These are phyloP conservation scores for Pseudolycoriella hygida DNA, from an alignment of 2,888 invertebrate species.

Conservation along the genomic window DNA sequence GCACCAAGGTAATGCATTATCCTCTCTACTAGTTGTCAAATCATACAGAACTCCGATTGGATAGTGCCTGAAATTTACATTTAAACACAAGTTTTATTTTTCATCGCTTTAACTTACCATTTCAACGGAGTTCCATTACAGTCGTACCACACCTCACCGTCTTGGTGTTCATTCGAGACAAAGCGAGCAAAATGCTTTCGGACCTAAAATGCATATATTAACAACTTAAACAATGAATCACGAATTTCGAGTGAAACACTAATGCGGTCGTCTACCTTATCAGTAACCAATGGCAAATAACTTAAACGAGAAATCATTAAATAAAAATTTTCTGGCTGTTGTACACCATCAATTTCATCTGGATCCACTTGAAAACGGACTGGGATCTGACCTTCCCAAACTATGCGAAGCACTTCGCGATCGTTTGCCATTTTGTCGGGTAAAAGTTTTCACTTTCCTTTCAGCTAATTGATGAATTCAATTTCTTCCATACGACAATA, in stretches of 20 bases:
- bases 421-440: slow-evolving; percentile 85
- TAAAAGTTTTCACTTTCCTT: neutral
- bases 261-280: slow-evolving; percentile 52
- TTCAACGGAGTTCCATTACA: slow-evolving; percentile 81
- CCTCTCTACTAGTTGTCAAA: slow-evolving; percentile 44
- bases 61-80: neutral
- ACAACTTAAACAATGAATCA: neutral
- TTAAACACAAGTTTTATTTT: no score
- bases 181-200: slow-evolving; percentile 74
- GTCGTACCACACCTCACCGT: slow-evolving; percentile 88
- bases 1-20: slow-evolving; percentile 75
- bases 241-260: slow-evolving; percentile 11
- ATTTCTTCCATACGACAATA: no score
- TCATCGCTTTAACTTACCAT: no score
- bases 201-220: slow-evolving; percentile 34
- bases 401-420: slow-evolving; percentile 80
- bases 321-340: slow-evolving; percentile 83
- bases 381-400: slow-evolving; percentile 92
- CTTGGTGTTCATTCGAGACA: slow-evolving; percentile 61
- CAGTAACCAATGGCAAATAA: slow-evolving; percentile 87
- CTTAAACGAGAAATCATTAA: slow-evolving; percentile 84
- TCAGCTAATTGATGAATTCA: no score
- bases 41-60: slow-evolving; percentile 77
- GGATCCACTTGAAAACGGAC: slow-evolving; percentile 78
- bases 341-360: slow-evolving; percentile 75